Percentiles rank a stretch among this genome's conserved stretches.
Conservation (phyloP, 2,888 invertebrate species). For the Hyposoter dolosus region DNA sequence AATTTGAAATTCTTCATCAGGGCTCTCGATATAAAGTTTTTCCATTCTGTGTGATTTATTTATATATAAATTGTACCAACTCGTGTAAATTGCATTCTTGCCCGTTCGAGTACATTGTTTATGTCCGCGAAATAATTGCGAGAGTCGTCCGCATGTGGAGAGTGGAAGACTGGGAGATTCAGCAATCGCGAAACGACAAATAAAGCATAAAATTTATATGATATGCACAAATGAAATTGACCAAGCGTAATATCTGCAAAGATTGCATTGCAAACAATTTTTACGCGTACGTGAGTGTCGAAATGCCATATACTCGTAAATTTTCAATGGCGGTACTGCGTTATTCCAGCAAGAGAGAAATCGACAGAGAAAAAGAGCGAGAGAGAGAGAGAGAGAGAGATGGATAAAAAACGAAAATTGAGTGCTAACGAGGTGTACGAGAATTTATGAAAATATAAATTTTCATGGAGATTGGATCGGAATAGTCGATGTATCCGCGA, state of each 20-base stretch:
- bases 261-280: constrained; percentile 39
- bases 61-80: constrained; percentile 6
- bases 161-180: constrained; percentile 5
- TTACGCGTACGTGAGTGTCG: constrained; percentile 13
- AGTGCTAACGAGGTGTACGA: constrained; percentile 35
- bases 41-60: not conserved
- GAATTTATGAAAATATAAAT: constrained; percentile 61
- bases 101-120: not conserved
- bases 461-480: constrained; percentile 31
- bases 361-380: not conserved
- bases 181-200: constrained; percentile 55
- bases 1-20: not conserved
- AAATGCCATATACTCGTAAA: constrained; percentile 19
- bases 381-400: constrained; percentile 12
- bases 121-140: not conserved
- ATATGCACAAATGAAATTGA: constrained; percentile 33
- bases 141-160: not conserved
- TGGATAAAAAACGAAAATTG: constrained; percentile 24
- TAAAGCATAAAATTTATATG: constrained; percentile 62
- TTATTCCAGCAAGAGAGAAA: constrained; percentile 3
- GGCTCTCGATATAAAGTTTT: not conserved
- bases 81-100: not conserved
- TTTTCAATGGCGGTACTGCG: not conserved
- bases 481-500: not conserved
- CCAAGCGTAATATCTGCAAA: constrained; percentile 41